Evolutionary conservation across 2,113 vertebrate species (phyloP), one percentile per base, ranked within the genome.

Genomic region (Neodontobutis hainanensis): DNA sequence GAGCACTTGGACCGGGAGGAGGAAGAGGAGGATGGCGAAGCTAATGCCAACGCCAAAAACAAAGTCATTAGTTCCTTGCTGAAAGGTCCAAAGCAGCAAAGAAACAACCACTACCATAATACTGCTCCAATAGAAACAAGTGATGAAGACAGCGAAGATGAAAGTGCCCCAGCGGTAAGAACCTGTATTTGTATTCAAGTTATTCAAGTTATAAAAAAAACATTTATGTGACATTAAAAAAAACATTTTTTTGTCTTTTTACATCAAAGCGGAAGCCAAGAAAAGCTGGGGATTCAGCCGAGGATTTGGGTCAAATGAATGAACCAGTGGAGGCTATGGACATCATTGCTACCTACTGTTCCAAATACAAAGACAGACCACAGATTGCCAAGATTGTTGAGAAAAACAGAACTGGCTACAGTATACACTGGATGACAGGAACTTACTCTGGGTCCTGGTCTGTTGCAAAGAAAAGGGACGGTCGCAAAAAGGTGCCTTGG

Each of bases 401-500:
- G 94, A 98, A 95, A 94, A 98, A 94, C 92, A 95, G 91, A 93
- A 90, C 52, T 85, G 97, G 97, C 92, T 98, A 97, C 95, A 97
- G 94, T 89, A 93, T 99, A 92, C 96, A 95, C 93, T 99, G 96
- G 96, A 98, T 99, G 96, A 96, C 97, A 60, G 97, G 97, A 87
- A 95, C 96, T 83, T 99, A 99, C 92, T 96, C 96, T 68, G 96
- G 96, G 89, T 92, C 95, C 85, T 99, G 97, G 96, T 93, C 92
- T 50, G 95, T 95, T 83, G 97, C 96, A 84, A 99, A 97, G 94
- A 97, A 97, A 93, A 94, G 96, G 64, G 95, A 97, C 66, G 97
- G 96, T 83, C 96, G 96, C 87, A 99, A 98, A 95, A 94, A 96
- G 95, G 97, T 99, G 95, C 97, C 97, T 95, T 99, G 97, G 96